Percentiles rank a stretch among this genome's conserved stretches.
Conservation (phyloP, 2,797 vertebrate species). For the Argyrosomus regius region DNA sequence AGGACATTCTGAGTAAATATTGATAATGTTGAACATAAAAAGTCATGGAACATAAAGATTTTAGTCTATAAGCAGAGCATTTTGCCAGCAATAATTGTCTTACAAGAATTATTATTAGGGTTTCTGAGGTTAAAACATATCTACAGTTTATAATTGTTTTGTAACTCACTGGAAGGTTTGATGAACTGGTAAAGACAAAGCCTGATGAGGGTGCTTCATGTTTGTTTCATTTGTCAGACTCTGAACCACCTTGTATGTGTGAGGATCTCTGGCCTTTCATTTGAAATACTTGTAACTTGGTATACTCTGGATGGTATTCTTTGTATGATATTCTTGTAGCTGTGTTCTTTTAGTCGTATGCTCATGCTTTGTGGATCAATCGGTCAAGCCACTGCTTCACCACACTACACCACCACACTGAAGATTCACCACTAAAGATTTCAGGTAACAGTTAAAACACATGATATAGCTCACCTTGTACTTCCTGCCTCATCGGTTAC, state of each 20-base stretch:
- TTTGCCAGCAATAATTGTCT: not conserved
- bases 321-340: no score
- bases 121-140: not conserved
- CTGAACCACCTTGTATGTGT: no score
- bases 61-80: not conserved
- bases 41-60: not conserved
- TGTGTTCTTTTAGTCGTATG: no score
- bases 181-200: no score
- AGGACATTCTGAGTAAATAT: not conserved
- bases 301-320: no score
- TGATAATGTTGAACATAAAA: not conserved
- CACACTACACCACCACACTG: not conserved
- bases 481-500: constrained; percentile 78
- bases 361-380: no score
- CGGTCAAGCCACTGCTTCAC: no score
- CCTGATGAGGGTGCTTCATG: no score
- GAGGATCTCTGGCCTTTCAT: no score
- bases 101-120: not conserved
- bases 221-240: no score
- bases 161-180: fast-evolving
- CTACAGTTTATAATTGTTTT: not conserved
- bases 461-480: constrained; percentile 79
- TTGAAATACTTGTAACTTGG: no score
- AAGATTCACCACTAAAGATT: not conserved
- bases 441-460: no score